These are phyloP conservation scores for Agrotis ipsilon DNA, from an alignment of 2,888 invertebrate genomes.

Conservation along the genomic window DNA sequence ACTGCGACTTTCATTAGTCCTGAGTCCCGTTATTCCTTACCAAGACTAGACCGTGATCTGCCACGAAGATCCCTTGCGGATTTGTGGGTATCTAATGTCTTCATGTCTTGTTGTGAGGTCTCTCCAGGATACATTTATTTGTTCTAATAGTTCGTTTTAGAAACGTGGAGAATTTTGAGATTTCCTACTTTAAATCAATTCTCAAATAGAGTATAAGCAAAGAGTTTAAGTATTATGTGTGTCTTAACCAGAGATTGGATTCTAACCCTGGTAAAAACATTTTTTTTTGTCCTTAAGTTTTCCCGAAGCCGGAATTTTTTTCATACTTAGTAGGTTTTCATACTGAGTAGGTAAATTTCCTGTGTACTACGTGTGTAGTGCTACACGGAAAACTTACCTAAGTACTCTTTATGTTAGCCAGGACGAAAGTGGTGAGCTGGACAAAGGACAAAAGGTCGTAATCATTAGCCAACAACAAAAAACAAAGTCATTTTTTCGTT, in stretches of 20 bases:
- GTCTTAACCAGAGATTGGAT: too few relatives aligned
- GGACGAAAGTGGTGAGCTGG: neutral
- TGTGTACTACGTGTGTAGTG: too few relatives aligned
- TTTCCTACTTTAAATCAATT: too few relatives aligned
- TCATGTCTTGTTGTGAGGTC: too few relatives aligned
- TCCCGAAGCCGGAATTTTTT: neutral
- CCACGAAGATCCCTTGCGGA: neutral
- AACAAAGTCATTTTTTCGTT: slow-evolving; percentile 11
- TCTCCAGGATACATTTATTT: too few relatives aligned
- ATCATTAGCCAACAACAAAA: slow-evolving; percentile 33
- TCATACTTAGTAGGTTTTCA: neutral
- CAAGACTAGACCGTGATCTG: neutral
- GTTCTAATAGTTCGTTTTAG: too few relatives aligned
- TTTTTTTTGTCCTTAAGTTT: too few relatives aligned
- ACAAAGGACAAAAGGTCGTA: slow-evolving; percentile 34
- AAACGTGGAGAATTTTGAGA: neutral
- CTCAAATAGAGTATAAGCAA: neutral
- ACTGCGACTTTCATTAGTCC: too few relatives aligned
- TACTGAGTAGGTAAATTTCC: too few relatives aligned
- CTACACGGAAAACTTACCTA: too few relatives aligned
- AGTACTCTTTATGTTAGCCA: slow-evolving; percentile 12
- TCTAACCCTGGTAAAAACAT: too few relatives aligned
- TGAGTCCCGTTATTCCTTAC: too few relatives aligned
- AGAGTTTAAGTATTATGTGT: neutral
- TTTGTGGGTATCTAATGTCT: neutral